phyloP scores from a whole-genome alignment of 2,888 invertebrate species.

The Aphelenchoides bicaudatus region DNA sequence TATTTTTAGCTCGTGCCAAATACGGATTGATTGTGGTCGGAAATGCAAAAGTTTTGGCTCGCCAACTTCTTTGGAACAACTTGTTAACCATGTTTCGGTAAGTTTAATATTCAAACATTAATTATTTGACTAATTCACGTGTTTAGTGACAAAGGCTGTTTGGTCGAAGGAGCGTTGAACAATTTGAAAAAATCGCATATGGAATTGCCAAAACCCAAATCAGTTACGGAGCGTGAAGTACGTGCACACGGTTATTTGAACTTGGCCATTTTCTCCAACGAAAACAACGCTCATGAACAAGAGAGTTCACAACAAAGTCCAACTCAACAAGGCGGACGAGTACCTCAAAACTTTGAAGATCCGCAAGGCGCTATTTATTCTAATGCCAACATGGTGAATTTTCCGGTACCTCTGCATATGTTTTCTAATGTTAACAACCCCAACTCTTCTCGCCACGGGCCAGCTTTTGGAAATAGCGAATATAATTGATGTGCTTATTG shows the following conservation, averaged over 20 bases:
- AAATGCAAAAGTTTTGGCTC: constrained; percentile 95
- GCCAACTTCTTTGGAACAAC: constrained; percentile 96
- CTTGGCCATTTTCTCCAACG: constrained; percentile 8
- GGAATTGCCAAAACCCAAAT: constrained; percentile 93
- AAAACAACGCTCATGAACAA: too few relatives aligned
- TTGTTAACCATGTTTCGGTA: constrained; percentile 68
- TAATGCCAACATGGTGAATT: constrained; percentile 58
- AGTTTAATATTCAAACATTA: constrained; percentile 18
- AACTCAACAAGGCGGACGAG: too few relatives aligned
- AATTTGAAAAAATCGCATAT: constrained; percentile 93
- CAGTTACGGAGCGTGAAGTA: constrained; percentile 85
- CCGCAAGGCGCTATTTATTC: constrained; percentile 63
- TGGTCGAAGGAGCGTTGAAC: constrained; percentile 94
- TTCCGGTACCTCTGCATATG: constrained; percentile 82
- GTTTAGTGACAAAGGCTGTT: constrained; percentile 82
- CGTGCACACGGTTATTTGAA: constrained; percentile 65
- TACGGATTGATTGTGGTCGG: constrained; percentile 80
- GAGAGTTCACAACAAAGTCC: too few relatives aligned
- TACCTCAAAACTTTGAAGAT: constrained; percentile 65
- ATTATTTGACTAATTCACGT: constrained; percentile 77
- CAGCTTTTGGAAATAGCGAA: constrained; percentile 14
- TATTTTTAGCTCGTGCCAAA: constrained; percentile 91
- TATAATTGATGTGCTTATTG: constrained; percentile 1
- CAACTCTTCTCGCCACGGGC: not conserved
- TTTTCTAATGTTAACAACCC: constrained; percentile 28